Conservation (phyloP, 1,140 invertebrate genomes). For the Drosophila nigromelanica region DNA sequence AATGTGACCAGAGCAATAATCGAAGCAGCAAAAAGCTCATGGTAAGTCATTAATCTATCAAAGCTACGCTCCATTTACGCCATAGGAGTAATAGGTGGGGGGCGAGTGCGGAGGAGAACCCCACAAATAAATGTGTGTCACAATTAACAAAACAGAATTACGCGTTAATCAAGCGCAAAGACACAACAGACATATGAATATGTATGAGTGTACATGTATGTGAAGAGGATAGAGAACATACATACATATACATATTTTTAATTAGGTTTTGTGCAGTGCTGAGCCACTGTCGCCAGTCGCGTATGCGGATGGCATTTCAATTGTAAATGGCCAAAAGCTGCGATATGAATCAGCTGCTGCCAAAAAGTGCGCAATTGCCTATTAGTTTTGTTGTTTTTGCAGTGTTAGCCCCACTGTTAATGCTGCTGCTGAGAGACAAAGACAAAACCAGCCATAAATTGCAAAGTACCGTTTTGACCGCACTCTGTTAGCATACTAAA, state of each 20-base stretch:
- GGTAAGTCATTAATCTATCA: constrained; percentile 69
- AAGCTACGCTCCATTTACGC: constrained; percentile 75
- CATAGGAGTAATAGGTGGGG: not conserved
- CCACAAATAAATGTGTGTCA: constrained; percentile 62
- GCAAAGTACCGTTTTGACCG: constrained; percentile 73
- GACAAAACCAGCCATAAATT: constrained; percentile 70
- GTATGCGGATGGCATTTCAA: constrained; percentile 43
- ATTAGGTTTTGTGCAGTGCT: constrained; percentile 52
- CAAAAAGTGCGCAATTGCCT: constrained; percentile 63
- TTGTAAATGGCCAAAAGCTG: constrained; percentile 53
- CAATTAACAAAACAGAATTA: constrained; percentile 71
- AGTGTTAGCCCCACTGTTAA: constrained; percentile 11
- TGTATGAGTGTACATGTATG: not conserved
- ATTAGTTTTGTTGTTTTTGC: constrained; percentile 34
- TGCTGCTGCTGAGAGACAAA: constrained; percentile 27
- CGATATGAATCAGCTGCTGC: constrained; percentile 75
- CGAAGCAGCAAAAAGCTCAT: constrained; percentile 24
- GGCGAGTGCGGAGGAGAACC: constrained; percentile 7
- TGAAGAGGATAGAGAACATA: constrained; percentile 48
- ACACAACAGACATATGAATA: constrained; percentile 29
- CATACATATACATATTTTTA: constrained; percentile 37
- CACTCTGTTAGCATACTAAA: constrained; percentile 62
- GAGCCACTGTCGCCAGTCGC: constrained; percentile 31
- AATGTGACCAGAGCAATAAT: constrained; percentile 5
- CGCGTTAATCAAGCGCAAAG: constrained; percentile 77